Conservation (phyloP, 2,888 invertebrate species). For the Eilema depressum region DNA sequence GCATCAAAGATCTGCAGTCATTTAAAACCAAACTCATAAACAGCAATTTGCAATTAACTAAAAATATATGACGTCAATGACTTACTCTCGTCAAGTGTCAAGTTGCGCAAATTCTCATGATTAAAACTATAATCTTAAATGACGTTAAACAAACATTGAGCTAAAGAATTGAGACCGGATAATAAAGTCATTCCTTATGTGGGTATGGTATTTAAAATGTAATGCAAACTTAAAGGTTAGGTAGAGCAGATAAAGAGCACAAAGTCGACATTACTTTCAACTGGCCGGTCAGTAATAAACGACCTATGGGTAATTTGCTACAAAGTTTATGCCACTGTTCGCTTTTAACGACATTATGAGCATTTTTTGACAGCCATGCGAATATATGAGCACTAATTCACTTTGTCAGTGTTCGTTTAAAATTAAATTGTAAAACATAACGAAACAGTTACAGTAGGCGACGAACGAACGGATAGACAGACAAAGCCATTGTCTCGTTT, state of each 20-base stretch:
- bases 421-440: constrained; percentile 70
- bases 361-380: constrained; percentile 52
- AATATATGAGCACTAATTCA: constrained; percentile 50
- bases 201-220: constrained; percentile 48
- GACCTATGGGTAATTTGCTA: constrained; percentile 43
- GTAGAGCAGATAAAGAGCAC: constrained; percentile 45
- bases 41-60: constrained; percentile 8
- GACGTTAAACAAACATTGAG: constrained; percentile 39
- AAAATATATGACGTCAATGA: constrained; percentile 28
- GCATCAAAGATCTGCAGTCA: constrained; percentile 32
- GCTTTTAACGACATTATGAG: constrained; percentile 51
- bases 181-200: constrained; percentile 46
- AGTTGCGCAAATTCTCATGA: constrained; percentile 25
- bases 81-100: constrained; percentile 30
- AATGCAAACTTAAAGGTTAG: constrained; percentile 50
- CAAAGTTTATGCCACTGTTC: constrained; percentile 56
- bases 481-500: constrained; percentile 84
- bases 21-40: constrained; percentile 22
- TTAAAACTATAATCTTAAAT: constrained; percentile 35
- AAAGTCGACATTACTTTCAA: constrained; percentile 48
- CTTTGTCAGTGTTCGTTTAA: constrained; percentile 62
- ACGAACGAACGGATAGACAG: constrained; percentile 74
- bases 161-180: constrained; percentile 55
- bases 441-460: constrained; percentile 72
- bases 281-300: constrained; percentile 49